Percentiles rank a stretch among this genome's conserved stretches.
These are phyloP conservation scores for Scleropages formosus DNA, from an alignment of 2,797 vertebrate genomes.

Conservation along the genomic window DNA sequence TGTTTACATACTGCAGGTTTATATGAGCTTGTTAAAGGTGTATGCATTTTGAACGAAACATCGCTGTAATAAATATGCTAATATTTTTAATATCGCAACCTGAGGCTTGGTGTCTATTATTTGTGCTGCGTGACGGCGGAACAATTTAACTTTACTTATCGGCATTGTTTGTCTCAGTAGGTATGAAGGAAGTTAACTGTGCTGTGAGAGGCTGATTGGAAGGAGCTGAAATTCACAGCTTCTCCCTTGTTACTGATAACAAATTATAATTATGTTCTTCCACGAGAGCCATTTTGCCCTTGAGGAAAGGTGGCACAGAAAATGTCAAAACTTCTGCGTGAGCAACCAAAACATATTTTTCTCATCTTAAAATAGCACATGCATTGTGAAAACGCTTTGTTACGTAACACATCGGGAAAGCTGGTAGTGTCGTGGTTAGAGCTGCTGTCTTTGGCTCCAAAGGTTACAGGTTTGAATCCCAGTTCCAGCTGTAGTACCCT, in stretches of 20 bases:
- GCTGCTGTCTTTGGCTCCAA: too few relatives aligned
- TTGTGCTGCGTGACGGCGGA: neutral
- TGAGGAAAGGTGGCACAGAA: neutral
- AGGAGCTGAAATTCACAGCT: neutral
- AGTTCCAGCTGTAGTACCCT: too few relatives aligned
- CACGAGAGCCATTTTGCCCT: neutral
- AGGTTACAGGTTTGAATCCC: too few relatives aligned
- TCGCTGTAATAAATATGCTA: constrained; percentile 80
- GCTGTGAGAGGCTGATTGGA: neutral
- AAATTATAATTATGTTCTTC: neutral
- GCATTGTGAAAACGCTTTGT: too few relatives aligned
- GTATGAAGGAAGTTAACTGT: neutral
- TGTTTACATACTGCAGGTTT: constrained; percentile 61
- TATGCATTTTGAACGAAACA: constrained; percentile 70
- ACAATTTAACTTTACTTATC: neutral
- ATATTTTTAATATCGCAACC: constrained; percentile 81
- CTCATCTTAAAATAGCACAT: too few relatives aligned
- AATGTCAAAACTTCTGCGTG: neutral
- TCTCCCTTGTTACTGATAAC: neutral
- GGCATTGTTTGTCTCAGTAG: neutral
- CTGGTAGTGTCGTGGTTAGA: too few relatives aligned
- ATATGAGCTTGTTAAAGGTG: constrained; percentile 65
- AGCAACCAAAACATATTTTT: neutral
- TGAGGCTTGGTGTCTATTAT: constrained; percentile 55
- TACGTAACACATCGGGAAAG: too few relatives aligned